Conservation (phyloP, 2,113 vertebrate species). For the Tauraco erythrolophus region DNA sequence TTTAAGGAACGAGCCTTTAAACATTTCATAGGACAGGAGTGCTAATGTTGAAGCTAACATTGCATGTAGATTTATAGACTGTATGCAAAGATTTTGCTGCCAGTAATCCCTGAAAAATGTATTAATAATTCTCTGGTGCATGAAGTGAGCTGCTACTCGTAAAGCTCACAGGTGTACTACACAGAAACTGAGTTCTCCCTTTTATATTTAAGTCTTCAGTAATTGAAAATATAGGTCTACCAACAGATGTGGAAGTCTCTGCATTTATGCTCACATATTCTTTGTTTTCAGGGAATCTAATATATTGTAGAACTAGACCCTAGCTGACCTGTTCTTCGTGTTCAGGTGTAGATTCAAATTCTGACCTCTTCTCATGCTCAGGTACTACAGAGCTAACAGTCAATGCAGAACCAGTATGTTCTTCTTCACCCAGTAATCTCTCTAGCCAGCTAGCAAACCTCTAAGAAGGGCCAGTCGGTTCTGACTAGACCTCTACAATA, state of each 20-base stretch:
- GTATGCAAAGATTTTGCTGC: not conserved
- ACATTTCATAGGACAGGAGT: not conserved
- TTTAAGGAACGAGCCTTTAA: not conserved
- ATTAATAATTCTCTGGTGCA: not conserved
- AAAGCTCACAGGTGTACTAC: not conserved
- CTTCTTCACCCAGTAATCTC: not conserved
- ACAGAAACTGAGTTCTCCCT: not conserved
- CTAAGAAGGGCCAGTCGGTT: not conserved
- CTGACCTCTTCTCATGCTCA: not conserved
- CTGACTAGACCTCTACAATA: not conserved
- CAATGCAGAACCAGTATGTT: not conserved
- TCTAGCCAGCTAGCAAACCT: not conserved
- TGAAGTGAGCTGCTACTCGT: not conserved
- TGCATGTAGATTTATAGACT: not conserved
- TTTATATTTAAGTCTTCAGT: not conserved
- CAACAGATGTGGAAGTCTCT: not conserved
- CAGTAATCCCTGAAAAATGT: not conserved
- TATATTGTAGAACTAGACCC: not conserved
- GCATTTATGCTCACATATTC: not conserved
- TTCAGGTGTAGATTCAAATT: not conserved
- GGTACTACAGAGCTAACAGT: not conserved
- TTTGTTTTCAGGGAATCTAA: not conserved
- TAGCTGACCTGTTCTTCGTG: not conserved
- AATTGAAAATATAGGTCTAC: not conserved
- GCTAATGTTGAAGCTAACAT: not conserved